Conservation (phyloP, 35 echinoderm and acorn worm species). For the Apostichopus japonicus region DNA sequence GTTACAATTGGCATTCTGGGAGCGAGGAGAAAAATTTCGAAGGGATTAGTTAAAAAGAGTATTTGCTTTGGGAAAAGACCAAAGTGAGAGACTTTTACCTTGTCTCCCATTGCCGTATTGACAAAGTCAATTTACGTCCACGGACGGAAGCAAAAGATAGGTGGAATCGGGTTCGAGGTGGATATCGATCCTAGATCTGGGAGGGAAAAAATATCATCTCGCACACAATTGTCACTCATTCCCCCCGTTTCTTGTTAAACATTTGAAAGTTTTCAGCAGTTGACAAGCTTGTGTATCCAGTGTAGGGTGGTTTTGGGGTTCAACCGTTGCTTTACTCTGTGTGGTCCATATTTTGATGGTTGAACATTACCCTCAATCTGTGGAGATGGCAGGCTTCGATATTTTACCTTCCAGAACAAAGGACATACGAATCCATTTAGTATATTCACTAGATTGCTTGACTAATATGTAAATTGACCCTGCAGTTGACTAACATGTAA, state of each 20-base stretch:
- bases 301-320: too few species aligned
- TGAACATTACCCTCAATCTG: too few species aligned
- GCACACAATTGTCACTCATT: neutral
- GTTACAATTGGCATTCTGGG: slow-evolving; percentile 45
- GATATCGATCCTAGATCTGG: neutral
- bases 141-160: neutral
- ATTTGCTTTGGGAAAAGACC: slow-evolving; percentile 46
- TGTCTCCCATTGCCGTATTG: neutral
- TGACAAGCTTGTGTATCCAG: too few species aligned
- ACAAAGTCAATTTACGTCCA: neutral
- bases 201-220: neutral
- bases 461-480: too few species aligned
- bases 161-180: neutral
- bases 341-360: too few species aligned
- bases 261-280: too few species aligned
- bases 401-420: too few species aligned
- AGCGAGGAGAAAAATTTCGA: neutral
- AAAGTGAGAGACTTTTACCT: neutral
- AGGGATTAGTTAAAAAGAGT: neutral
- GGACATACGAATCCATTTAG: too few species aligned
- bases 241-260: neutral
- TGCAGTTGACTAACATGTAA: too few species aligned
- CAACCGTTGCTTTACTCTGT: too few species aligned
- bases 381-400: too few species aligned
- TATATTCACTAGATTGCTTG: too few species aligned